Percentiles rank a stretch among this genome's conserved stretches.
phyloP scores from a whole-genome alignment of 2,888 invertebrate species.

The Drosophila meridiana region DNA sequence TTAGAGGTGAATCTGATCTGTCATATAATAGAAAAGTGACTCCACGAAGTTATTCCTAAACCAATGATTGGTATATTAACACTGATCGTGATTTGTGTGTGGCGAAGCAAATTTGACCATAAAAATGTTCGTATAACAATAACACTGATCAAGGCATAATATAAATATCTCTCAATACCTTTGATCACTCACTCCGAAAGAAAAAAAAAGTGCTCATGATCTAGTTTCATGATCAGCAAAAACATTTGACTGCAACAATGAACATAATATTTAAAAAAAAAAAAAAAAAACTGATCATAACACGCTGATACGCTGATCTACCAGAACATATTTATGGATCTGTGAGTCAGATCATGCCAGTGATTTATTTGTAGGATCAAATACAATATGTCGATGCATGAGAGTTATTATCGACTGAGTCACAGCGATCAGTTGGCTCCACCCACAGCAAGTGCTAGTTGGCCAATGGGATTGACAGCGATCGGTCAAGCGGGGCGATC shows the following conservation, averaged over 20 bases:
- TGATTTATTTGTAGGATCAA: slow-evolving; percentile 21
- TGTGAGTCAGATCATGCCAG: slow-evolving; percentile 20
- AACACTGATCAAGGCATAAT: neutral
- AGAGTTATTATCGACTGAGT: slow-evolving; percentile 26
- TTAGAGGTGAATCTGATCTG: neutral
- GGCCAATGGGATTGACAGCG: slow-evolving; percentile 44
- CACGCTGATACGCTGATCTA: slow-evolving; percentile 3
- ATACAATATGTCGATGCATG: slow-evolving; percentile 1
- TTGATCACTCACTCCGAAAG: neutral
- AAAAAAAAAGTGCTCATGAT: neutral
- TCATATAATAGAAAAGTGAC: neutral
- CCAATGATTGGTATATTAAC: neutral
- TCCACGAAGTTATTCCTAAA: neutral
- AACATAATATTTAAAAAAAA: neutral
- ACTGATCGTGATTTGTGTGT: neutral
- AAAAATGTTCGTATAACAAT: neutral
- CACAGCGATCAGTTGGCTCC: slow-evolving; percentile 37
- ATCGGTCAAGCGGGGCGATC: slow-evolving; percentile 40
- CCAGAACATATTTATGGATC: slow-evolving; percentile 1
- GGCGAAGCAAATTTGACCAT: neutral
- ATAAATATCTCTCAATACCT: neutral
- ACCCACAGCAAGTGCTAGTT: slow-evolving; percentile 26
- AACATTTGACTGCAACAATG: neutral
- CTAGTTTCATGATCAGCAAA: neutral
- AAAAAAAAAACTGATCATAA: neutral